A percentile compares a stretch with the other conserved stretches of the same genome.
Evolutionary conservation across 2,113 vertebrate species (phyloP).

Genomic region (Epinephelus moara): DNA sequence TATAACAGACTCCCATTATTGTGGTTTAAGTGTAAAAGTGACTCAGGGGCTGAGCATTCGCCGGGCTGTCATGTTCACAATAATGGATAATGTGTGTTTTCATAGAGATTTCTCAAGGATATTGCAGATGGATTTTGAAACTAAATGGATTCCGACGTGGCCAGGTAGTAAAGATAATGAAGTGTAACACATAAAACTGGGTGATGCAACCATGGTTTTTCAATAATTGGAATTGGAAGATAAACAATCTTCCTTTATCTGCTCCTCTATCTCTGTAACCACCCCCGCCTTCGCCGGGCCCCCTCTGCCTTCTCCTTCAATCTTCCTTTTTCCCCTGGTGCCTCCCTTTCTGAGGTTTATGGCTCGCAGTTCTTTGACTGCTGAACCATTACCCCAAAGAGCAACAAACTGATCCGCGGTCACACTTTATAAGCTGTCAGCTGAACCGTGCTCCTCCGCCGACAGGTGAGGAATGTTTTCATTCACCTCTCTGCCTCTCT

Average conservation of each 20-base stretch:
- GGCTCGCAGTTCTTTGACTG: conserved; percentile 63
- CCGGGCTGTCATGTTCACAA: conserved; percentile 37
- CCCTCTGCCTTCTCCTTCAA: conserved; percentile 26
- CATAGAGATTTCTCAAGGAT: conserved; percentile 33
- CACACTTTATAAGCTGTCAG: conserved; percentile 78
- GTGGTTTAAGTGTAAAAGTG: conserved; percentile 30
- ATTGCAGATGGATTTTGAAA: conserved; percentile 49
- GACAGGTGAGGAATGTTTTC: conserved; percentile 79
- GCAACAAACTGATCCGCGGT: conserved; percentile 72
- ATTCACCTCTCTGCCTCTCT: conserved; percentile 63
- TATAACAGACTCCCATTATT: conserved; percentile 20
- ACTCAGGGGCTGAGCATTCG: conserved; percentile 22
- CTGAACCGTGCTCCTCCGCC: conserved; percentile 58
- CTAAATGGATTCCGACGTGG: conserved; percentile 35
- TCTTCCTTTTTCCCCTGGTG: conserved; percentile 36
- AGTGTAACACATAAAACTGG: conserved; percentile 60
- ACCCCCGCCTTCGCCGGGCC: neutral
- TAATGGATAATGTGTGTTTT: conserved; percentile 42
- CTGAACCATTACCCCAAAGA: conserved; percentile 72
- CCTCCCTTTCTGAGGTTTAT: conserved; percentile 61
- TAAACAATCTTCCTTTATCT: conserved; percentile 60
- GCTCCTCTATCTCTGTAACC: conserved; percentile 49
- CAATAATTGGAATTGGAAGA: conserved; percentile 65
- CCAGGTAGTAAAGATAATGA: conserved; percentile 64
- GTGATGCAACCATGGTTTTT: conserved; percentile 57